Conservation (phyloP, 2,888 invertebrate genomes). For the Chrysotoxum bicinctum region DNA sequence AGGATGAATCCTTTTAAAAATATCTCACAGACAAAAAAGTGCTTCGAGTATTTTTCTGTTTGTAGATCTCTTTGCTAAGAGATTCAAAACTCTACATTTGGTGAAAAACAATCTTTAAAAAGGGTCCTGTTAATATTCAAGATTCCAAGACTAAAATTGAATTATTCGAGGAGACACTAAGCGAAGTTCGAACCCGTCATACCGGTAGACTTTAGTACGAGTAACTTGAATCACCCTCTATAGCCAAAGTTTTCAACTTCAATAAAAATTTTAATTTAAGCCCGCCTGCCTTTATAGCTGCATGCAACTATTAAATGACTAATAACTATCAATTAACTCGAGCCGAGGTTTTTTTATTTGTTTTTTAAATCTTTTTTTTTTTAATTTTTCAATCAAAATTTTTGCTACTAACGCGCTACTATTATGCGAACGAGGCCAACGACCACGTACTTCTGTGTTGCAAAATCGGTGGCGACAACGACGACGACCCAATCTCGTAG, state of each 20-base stretch:
- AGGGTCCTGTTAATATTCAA: neutral
- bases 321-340: neutral
- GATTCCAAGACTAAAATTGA: neutral
- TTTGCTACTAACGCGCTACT: slow-evolving; percentile 45
- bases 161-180: neutral
- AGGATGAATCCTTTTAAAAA: neutral
- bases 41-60: neutral
- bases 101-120: neutral
- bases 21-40: neutral
- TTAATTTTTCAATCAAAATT: neutral
- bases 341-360: neutral
- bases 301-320: neutral
- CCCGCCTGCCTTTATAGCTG: neutral
- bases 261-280: neutral
- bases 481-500: slow-evolving; percentile 62
- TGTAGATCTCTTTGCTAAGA: neutral
- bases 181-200: slow-evolving; percentile 25
- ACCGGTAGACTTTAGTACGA: slow-evolving; percentile 28
- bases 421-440: slow-evolving; percentile 71
- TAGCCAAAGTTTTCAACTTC: neutral
- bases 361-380: neutral
- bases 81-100: neutral
- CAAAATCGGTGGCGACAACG: slow-evolving; percentile 47
- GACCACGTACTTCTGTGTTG: slow-evolving; percentile 72
- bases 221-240: neutral